Evolutionary conservation across 2,113 vertebrate species (phyloP).

Genomic region (Toxotes chatareus): DNA sequence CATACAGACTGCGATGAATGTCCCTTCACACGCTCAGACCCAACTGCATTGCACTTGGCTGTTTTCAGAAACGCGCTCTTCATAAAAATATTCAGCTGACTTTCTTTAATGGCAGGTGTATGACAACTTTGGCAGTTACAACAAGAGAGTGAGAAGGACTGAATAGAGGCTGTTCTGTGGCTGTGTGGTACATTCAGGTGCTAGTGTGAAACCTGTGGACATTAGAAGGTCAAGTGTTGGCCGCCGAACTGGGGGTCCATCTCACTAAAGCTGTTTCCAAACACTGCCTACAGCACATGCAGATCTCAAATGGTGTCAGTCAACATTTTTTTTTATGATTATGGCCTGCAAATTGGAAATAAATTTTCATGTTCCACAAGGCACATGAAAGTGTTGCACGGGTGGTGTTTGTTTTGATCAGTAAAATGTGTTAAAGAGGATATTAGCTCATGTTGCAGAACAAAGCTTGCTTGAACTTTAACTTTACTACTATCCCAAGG

Average conservation of each 20-base stretch:
- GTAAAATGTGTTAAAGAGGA: constrained; percentile 2
- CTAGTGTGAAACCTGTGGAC: neutral
- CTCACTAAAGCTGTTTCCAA: neutral
- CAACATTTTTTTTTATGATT: neutral
- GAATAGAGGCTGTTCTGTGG: neutral
- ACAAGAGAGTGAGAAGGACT: neutral
- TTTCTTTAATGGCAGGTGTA: neutral
- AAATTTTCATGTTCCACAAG: neutral
- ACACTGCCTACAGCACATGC: neutral
- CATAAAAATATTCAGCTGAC: neutral
- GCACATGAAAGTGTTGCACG: neutral
- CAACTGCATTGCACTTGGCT: neutral
- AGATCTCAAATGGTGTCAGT: neutral
- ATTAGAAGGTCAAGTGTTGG: neutral
- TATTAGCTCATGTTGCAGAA: constrained; percentile 7
- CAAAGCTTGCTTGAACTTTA: neutral
- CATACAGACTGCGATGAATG: neutral
- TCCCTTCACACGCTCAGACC: neutral
- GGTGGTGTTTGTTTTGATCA: constrained; percentile 9
- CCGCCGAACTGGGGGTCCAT: neutral
- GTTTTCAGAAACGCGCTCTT: neutral
- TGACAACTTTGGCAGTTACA: neutral
- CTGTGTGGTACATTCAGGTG: constrained; percentile 1
- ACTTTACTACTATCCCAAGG: neutral
- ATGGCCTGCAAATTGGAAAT: constrained; percentile 2